A percentile compares a stretch with the other conserved stretches of the same genome.
These are phyloP conservation scores for Albula goreensis DNA, from an alignment of 2,113 vertebrate genomes.

Conservation along the genomic window DNA sequence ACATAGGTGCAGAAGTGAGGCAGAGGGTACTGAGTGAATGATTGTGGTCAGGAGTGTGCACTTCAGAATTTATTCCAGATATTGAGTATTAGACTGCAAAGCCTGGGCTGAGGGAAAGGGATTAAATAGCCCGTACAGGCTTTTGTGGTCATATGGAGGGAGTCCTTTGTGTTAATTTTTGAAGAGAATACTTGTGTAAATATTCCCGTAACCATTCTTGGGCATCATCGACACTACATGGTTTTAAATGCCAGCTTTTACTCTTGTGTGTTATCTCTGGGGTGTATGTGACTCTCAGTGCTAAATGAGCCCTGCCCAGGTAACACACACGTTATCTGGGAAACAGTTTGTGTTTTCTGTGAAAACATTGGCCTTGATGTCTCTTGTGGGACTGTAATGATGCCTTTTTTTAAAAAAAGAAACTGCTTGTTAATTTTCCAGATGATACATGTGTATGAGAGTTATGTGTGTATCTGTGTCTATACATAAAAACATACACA, in stretches of 20 bases:
- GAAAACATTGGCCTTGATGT: constrained; percentile 71
- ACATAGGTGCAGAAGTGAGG: not conserved
- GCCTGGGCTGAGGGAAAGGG: not conserved
- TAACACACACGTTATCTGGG: constrained; percentile 44
- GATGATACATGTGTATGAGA: constrained; percentile 49
- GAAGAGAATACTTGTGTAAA: constrained; percentile 1
- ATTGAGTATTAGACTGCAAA: not conserved
- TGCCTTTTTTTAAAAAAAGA: constrained; percentile 51
- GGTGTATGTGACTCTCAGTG: constrained; percentile 41
- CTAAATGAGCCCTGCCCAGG: constrained; percentile 43
- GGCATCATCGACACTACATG: constrained; percentile 3
- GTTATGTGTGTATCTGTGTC: constrained; percentile 43
- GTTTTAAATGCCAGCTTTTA: constrained; percentile 22
- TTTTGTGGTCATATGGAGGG: not conserved
- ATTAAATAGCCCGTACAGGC: constrained; percentile 1
- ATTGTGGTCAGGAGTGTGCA: not conserved
- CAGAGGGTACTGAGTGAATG: not conserved
- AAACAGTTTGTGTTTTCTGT: constrained; percentile 71
- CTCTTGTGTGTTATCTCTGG: not conserved
- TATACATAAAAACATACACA: constrained; percentile 42
- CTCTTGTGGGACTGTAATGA: constrained; percentile 73
- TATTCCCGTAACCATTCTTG: not conserved
- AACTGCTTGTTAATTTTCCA: constrained; percentile 37
- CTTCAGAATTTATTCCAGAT: not conserved
- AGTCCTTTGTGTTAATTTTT: constrained; percentile 3